Conservation (phyloP, 2,797 vertebrate genomes). For the Alauda arvensis region DNA sequence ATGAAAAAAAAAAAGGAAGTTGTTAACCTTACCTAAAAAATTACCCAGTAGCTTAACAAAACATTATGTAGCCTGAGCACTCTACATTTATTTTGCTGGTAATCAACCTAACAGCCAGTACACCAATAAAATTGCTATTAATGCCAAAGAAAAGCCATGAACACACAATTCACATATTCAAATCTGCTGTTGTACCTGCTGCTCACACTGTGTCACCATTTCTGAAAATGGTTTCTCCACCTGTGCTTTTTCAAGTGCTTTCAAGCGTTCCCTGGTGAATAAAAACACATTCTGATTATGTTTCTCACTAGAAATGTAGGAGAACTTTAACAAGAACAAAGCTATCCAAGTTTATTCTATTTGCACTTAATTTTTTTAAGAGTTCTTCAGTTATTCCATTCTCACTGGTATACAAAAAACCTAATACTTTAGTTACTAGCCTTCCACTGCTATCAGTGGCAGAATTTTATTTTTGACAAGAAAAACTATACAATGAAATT, state of each 20-base stretch:
- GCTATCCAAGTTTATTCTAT: not conserved
- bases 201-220: conserved; percentile 71
- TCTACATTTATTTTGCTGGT: not conserved
- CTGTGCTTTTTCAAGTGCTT: conserved; percentile 76
- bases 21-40: not conserved
- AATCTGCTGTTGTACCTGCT: conserved; percentile 75
- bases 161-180: not conserved
- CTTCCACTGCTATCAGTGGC: not conserved
- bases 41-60: not conserved
- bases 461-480: not conserved
- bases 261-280: conserved; percentile 82
- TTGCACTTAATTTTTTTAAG: not conserved
- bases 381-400: not conserved
- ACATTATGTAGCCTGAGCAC: not conserved
- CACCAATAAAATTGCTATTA: not conserved
- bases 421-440: not conserved
- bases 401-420: not conserved
- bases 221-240: conserved; percentile 82
- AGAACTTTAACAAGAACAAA: not conserved
- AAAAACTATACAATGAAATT: not conserved
- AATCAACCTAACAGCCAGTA: not conserved
- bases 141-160: not conserved
- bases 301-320: not conserved
- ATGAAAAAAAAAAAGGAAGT: not conserved
- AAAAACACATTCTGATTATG: not conserved